Conservation (phyloP, 2,888 invertebrate species). For the Prosopocoilus inquinatus region DNA sequence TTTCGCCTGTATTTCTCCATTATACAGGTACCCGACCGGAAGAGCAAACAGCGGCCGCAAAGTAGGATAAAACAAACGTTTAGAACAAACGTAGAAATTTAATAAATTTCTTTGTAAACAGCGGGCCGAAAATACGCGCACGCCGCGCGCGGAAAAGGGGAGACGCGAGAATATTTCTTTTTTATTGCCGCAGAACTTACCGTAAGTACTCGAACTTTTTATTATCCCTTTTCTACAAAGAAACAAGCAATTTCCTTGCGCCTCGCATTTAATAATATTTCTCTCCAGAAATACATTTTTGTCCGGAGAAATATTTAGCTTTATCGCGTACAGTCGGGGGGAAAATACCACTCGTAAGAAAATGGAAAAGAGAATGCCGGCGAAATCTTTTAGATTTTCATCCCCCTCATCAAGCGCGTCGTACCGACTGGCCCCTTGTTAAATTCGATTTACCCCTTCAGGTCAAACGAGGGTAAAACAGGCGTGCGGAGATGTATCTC, state of each 20-base stretch:
- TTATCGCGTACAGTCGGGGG: not conserved
- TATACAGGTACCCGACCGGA: slow-evolving; percentile 23
- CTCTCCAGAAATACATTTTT: not conserved
- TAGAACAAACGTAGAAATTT: slow-evolving; percentile 34
- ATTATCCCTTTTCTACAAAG: slow-evolving; percentile 8
- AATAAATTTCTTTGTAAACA: slow-evolving; percentile 35
- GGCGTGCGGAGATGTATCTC: not conserved
- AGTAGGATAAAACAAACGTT: slow-evolving; percentile 31
- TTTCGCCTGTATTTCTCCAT: slow-evolving; percentile 6
- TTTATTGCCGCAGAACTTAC: slow-evolving; percentile 19
- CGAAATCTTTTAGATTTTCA: no score
- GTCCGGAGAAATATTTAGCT: not conserved
- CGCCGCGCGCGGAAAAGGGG: slow-evolving; percentile 1
- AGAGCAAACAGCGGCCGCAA: slow-evolving; percentile 32
- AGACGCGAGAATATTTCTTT: slow-evolving; percentile 23
- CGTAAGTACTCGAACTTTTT: slow-evolving; percentile 14
- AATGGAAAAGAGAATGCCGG: not conserved
- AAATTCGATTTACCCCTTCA: slow-evolving; percentile 12
- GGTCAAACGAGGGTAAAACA: slow-evolving; percentile 11
- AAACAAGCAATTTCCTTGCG: slow-evolving; percentile 18
- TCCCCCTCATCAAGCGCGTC: no score
- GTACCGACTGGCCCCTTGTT: not conserved
- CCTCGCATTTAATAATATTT: slow-evolving; percentile 18
- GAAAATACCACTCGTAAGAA: not conserved
- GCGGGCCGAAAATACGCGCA: slow-evolving; percentile 29